phyloP scores from a whole-genome alignment of 2,888 invertebrate genomes.

The Trichacis sp. region DNA sequence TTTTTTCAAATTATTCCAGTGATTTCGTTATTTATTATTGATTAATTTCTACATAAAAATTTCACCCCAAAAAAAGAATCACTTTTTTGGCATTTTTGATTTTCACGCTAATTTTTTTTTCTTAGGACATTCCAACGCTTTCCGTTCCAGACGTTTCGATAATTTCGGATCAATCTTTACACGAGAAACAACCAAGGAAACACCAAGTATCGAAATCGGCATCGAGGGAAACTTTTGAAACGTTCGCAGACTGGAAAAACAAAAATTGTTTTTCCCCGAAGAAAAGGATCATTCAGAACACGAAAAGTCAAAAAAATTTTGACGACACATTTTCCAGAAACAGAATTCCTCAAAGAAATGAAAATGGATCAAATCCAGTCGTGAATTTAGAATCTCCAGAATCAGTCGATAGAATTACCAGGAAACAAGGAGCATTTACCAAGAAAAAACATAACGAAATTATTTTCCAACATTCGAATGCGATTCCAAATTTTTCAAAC shows the following conservation, averaged over 20 bases:
- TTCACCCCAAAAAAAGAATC: too few relatives aligned
- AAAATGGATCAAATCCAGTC: neutral
- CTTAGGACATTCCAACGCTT: conserved; percentile 51
- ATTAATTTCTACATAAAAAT: too few relatives aligned
- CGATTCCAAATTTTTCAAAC: neutral
- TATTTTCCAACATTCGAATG: neutral
- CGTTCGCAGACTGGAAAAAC: conserved; percentile 58
- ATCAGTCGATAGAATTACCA: too few relatives aligned
- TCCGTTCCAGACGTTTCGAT: conserved; percentile 62
- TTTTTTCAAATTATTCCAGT: too few relatives aligned
- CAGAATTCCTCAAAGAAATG: neutral
- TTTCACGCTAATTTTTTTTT: too few relatives aligned
- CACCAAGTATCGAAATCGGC: conserved; percentile 19
- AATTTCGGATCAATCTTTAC: conserved; percentile 53
- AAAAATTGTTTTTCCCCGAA: conserved; percentile 30
- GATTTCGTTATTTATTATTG: too few relatives aligned
- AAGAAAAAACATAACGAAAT: neutral
- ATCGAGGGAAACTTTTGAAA: conserved; percentile 34
- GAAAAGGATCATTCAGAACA: too few relatives aligned
- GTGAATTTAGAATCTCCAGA: too few relatives aligned
- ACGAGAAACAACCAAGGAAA: conserved; percentile 9
- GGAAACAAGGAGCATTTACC: neutral
- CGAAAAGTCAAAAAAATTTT: neutral
- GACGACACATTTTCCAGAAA: too few relatives aligned
- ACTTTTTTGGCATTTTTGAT: too few relatives aligned